Evolutionary conservation across 2,888 invertebrate species (phyloP).

Genomic region (Fragum fragum): DNA sequence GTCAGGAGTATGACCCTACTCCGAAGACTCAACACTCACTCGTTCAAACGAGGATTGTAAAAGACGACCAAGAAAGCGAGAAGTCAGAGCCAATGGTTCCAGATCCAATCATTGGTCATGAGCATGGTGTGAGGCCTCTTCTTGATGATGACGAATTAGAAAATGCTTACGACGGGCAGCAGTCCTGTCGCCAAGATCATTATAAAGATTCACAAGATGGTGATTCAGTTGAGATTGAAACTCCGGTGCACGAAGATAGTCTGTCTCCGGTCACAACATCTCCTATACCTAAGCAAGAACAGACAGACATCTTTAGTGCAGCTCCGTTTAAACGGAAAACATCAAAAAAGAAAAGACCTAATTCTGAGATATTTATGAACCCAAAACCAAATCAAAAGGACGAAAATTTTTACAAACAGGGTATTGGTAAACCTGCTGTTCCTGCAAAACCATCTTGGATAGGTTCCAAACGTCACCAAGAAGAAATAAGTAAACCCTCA

Average conservation of each 20-base stretch:
- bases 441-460: conserved; percentile 54
- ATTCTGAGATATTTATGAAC: conserved; percentile 51
- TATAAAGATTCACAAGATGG: neutral
- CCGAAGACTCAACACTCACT: conserved; percentile 55
- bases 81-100: conserved; percentile 52
- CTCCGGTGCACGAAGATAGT: conserved; percentile 13
- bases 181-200: neutral
- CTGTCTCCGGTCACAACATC: conserved; percentile 48
- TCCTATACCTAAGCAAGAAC: conserved; percentile 55
- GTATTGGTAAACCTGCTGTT: conserved; percentile 26
- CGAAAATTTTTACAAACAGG: conserved; percentile 40
- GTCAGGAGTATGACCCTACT: conserved; percentile 68
- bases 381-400: conserved; percentile 34
- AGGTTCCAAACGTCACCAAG: conserved; percentile 32
- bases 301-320: conserved; percentile 83
- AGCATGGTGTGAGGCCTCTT: conserved; percentile 92
- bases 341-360: conserved; percentile 70
- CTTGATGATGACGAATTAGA: conserved; percentile 92
- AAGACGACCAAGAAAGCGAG: conserved; percentile 44
- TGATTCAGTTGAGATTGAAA: conserved; percentile 40
- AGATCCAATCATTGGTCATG: conserved; percentile 90
- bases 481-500: conserved; percentile 33
- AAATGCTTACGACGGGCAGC: conserved; percentile 75
- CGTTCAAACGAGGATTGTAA: conserved; percentile 28
- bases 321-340: conserved; percentile 84